Percentiles rank a stretch among this genome's conserved stretches.
phyloP scores from a whole-genome alignment of 2,113 vertebrate genomes.

The Isurus oxyrinchus region DNA sequence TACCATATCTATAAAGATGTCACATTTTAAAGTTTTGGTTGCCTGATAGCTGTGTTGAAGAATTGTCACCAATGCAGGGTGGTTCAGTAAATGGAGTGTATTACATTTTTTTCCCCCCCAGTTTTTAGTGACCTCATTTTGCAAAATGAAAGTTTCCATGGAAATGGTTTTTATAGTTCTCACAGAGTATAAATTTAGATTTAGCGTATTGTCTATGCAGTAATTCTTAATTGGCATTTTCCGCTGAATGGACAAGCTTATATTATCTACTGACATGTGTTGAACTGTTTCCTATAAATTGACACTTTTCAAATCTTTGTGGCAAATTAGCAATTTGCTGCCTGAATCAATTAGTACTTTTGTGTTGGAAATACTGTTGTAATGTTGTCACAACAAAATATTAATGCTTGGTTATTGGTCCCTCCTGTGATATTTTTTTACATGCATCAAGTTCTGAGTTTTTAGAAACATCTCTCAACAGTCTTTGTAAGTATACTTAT shows the following conservation, averaged over 20 bases:
- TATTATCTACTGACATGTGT: neutral
- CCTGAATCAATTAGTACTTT: neutral
- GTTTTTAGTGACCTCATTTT: neutral
- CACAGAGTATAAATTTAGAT: neutral
- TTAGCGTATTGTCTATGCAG: neutral
- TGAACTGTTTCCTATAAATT: neutral
- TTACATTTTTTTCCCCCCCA: too few species aligned
- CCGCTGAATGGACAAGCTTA: neutral
- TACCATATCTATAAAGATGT: neutral
- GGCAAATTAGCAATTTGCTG: neutral
- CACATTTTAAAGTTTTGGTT: neutral
- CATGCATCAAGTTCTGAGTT: neutral
- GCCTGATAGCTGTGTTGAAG: neutral
- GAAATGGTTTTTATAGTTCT: neutral
- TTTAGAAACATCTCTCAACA: neutral
- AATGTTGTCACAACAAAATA: neutral
- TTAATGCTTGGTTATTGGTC: neutral
- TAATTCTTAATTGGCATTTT: constrained; percentile 11
- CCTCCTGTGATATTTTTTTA: neutral
- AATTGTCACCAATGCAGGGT: neutral
- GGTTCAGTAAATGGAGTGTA: neutral
- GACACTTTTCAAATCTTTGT: neutral
- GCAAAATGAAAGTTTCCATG: neutral
- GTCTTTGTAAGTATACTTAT: neutral
- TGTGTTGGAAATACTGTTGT: neutral